Evolutionary conservation across 2,797 vertebrate species (phyloP).

Genomic region (Typhlichthys eigenmanni): DNA sequence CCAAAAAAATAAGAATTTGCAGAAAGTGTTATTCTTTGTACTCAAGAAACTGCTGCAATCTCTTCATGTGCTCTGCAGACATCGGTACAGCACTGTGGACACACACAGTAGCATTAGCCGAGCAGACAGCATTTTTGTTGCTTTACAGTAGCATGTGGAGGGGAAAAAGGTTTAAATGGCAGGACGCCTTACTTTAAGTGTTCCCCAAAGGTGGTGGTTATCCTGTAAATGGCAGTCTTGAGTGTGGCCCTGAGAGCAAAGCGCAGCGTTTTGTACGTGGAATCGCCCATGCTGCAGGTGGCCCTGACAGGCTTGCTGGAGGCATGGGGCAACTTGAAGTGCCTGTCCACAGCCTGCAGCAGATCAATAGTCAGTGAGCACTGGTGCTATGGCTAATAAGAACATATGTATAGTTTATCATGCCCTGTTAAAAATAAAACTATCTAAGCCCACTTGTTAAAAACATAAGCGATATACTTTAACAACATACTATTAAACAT

Average conservation of each 20-base stretch:
- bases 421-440: too few species aligned
- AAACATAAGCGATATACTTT: too few species aligned
- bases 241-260: conserved; percentile 91
- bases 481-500: too few species aligned
- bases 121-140: neutral
- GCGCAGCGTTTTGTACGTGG: conserved; percentile 89
- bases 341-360: conserved; percentile 89
- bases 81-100: conserved; percentile 86
- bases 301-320: conserved; percentile 87
- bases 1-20: conserved; percentile 4
- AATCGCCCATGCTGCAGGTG: conserved; percentile 83
- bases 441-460: too few species aligned
- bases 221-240: conserved; percentile 94
- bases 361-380: neutral
- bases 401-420: too few species aligned
- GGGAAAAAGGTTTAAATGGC: neutral
- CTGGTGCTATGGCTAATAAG: too few species aligned
- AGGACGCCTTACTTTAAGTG: conserved; percentile 87
- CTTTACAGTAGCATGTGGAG: neutral
- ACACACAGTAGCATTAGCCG: neutral
- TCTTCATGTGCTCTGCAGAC: conserved; percentile 92
- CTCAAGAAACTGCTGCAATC: conserved; percentile 94
- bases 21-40: conserved; percentile 86
- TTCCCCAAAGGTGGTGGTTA: conserved; percentile 90
- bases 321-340: conserved; percentile 96